Evolutionary conservation across 2,113 vertebrate genomes (phyloP), one percentile per base, ranked within the genome.

Genomic region (Tinamus guttatus): DNA sequence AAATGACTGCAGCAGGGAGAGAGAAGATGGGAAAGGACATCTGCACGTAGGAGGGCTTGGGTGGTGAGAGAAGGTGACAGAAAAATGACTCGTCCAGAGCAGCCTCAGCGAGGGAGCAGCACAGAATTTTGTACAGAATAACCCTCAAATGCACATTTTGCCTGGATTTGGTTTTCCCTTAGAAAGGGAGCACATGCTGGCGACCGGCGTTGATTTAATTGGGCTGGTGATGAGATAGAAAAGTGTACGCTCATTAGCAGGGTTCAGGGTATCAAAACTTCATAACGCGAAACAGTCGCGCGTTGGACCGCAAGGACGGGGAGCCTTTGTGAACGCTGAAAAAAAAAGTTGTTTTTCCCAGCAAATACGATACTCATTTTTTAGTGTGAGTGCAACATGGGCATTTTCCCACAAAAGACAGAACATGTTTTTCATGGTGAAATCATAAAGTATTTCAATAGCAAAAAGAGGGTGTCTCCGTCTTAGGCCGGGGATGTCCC

Each of bases 271-370:
- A 45, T 34, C 43, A 52, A 18, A 76, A 2, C 5, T 67, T 2
- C 38, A 7, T 58, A 32, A 27, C 43, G 69, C 58, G 60, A 34
- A 81, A 28, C 7, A 60, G 21, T 5, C 38, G 41, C 65, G 5
- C 19, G 11, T 14, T 87, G 64, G n/a, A 45, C 51, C 43, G 5
- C 5, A 20, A 69, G 28, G 27, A 62, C 13, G 13, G 63, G 49
- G n/a, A 85, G n/a, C 13, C 20, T 59, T 63, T 7, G 43, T 32
- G 56, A 85, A 51, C 30, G 43, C 4, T 36, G 59, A n/a, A 14
- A 43, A 43, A 62, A 75, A 34, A 11, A 7, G 0, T 0, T 51
- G 11, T 1, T 47, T 76, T 73, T 59, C 34, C 11, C 24, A 82
- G 76, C 22, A 77, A 81, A 45, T 38, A 6, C 4, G 8, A 8